Conservation (phyloP, 2,797 vertebrate species). For the Xiphorhynchus erythropygius region DNA sequence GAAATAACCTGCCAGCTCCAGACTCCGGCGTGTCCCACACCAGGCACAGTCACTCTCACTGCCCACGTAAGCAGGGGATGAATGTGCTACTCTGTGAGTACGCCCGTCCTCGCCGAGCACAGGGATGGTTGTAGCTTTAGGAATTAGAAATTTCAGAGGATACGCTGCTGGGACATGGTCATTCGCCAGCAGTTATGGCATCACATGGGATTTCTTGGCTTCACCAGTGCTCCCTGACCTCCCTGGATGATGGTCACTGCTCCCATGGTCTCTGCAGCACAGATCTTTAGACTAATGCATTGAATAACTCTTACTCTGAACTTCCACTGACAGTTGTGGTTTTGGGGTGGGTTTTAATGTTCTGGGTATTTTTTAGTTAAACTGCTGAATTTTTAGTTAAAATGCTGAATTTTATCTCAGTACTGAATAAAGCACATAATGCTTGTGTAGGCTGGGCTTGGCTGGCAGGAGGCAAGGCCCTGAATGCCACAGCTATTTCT, state of each 20-base stretch:
- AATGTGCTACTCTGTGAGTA: neutral
- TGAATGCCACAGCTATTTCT: constrained; percentile 1
- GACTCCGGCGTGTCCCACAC: neutral
- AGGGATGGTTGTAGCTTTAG: neutral
- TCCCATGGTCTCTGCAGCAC: neutral
- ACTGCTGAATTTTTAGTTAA: neutral
- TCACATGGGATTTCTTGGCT: neutral
- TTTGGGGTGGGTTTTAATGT: neutral
- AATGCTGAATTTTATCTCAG: neutral
- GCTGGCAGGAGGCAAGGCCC: constrained; percentile 1
- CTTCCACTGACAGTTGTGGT: neutral
- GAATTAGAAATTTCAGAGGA: neutral
- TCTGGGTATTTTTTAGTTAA: neutral
- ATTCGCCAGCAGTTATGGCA: neutral
- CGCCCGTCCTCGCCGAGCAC: rapidly evolving
- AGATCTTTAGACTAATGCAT: neutral
- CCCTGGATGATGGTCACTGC: neutral
- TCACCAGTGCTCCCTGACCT: rapidly evolving
- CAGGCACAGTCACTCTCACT: neutral
- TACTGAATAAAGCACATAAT: constrained; percentile 23
- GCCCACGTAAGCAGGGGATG: neutral
- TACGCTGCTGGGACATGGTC: rapidly evolving
- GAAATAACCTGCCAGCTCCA: constrained; percentile 45
- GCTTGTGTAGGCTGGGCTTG: neutral
- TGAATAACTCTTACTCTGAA: neutral